Conservation (phyloP, 2,113 vertebrate species). For the Pelusios castaneus region DNA sequence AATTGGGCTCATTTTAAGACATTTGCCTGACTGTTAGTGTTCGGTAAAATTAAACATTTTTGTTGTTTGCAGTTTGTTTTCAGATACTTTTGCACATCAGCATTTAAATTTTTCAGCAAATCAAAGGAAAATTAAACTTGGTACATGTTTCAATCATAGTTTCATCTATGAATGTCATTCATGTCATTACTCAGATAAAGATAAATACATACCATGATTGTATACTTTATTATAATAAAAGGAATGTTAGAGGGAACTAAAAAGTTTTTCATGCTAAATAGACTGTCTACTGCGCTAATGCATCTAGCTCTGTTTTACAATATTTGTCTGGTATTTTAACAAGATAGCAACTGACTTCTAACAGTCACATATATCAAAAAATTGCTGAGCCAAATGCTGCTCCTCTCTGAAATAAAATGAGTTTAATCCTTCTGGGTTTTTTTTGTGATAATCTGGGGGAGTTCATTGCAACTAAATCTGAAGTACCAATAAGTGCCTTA, state of each 20-base stretch:
- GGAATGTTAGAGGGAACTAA: background rate
- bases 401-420: background rate
- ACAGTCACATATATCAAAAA: background rate
- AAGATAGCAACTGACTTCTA: background rate
- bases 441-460: background rate
- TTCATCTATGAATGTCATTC: accelerated
- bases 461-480: background rate
- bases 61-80: background rate
- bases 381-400: background rate
- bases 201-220: background rate
- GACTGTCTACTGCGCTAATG: background rate
- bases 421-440: slow-evolving; percentile 1
- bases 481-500: background rate
- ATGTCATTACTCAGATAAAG: background rate
- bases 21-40: background rate
- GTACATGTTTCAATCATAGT: background rate
- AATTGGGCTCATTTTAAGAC: background rate
- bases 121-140: background rate
- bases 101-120: accelerated
- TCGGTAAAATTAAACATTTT: background rate
- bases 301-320: background rate
- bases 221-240: background rate
- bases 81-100: background rate
- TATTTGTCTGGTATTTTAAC: background rate
- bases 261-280: background rate